Base-by-base conservation (phyloP, 2,797 vertebrate species). In the Poeciliopsis presidionis region DNA sequence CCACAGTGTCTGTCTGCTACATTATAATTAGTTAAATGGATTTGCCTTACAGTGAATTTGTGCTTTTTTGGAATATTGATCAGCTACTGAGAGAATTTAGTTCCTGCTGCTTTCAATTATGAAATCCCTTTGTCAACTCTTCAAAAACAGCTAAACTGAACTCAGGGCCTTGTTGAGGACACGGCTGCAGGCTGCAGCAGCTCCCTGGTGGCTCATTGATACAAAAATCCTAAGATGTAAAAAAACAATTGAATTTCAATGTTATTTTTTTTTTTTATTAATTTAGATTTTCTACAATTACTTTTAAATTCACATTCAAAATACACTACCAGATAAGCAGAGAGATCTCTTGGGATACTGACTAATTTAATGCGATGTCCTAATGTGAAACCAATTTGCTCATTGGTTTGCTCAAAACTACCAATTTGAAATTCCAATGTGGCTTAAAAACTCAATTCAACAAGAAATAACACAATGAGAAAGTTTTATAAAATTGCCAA, bases 81-180 rank as follows among this genome's bases (percentile, higher is more conserved):
- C 85, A 59, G 81, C 47, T 79, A 79, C 72, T 47, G 83, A 77
- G 84, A 77, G 83, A 88, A 89, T 89, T 91, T 84, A 91, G 84
- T 88, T 90, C 89, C 89, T 43, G 83, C 86, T 89, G 81, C 77
- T 87, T 89, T 79, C 83, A 91, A 91, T 93, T 90, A 92, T 79
- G 83, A 83, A 55, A 74, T 47, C 46, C 13, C 78, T 90, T 88
- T 89, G 84, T 88, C 81, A 73, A 84, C 79, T 51, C 72, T 86
- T 88, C 84, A 91, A 82, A 90, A 90, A 89, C 85, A 90, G 85
- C 78, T 39, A 30, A 36, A 80, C 72, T 86, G 83, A 87, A 82
- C 65, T 77, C 18, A 0, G 49, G 18, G 6, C 2, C 49, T 51
- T 51, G 20, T 51, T 22, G 49, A 51, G 18, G 49, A 51, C 49